phyloP scores from a whole-genome alignment of 1,140 invertebrate species.

The Oppia nitens region DNA sequence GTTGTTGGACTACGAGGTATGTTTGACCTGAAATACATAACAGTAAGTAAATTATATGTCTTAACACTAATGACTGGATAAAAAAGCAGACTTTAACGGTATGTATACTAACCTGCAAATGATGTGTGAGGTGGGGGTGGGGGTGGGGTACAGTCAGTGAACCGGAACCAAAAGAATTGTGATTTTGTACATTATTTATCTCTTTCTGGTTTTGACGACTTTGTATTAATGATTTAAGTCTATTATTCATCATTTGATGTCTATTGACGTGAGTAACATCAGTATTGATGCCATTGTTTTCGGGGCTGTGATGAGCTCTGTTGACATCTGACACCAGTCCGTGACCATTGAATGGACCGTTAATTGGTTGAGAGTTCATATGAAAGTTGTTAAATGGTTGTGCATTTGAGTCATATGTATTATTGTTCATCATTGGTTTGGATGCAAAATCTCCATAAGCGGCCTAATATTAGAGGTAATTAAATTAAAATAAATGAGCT shows the following conservation, averaged over 20 bases:
- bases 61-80: too few relatives aligned
- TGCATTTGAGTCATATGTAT: background rate
- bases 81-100: background rate
- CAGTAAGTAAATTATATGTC: too few relatives aligned
- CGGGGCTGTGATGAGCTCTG: background rate
- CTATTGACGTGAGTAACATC: conserved; percentile 11
- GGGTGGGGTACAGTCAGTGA: background rate
- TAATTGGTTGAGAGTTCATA: background rate
- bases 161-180: conserved; percentile 2
- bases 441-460: background rate
- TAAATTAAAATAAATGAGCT: too few relatives aligned
- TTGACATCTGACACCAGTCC: conserved; percentile 1
- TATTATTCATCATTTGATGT: conserved; percentile 22
- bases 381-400: background rate
- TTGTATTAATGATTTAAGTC: conserved; percentile 23
- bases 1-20: background rate
- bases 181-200: background rate
- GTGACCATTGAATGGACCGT: background rate
- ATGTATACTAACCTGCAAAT: conserved; percentile 3
- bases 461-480: background rate
- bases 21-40: background rate
- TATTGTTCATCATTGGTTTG: background rate
- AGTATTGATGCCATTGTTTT: background rate
- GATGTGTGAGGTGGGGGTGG: conserved; percentile 9
- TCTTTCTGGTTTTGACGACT: conserved; percentile 22